Base-by-base conservation (phyloP, 2,113 vertebrate species). In the Amazona vittata region DNA sequence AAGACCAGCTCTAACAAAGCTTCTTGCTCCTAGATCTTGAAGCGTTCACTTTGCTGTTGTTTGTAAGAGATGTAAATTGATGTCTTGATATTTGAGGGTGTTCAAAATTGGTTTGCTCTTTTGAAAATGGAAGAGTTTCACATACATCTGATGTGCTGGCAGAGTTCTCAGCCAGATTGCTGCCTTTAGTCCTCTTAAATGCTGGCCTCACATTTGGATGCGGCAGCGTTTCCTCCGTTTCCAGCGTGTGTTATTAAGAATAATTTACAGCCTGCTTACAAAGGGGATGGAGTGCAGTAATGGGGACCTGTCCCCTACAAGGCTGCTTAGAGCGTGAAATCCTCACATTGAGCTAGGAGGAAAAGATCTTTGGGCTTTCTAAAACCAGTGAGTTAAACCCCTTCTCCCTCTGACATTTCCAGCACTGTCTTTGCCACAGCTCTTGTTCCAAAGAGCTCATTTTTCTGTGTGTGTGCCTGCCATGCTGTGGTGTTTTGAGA, bases 41-140 rank as follows among this genome's bases (percentile, higher is more conserved):
- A 52, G 17, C 50, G 3, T 44, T 91, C 57, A 0, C 85, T 73
- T 43, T 29, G 47, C 85, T 88, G 47, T 46, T 91, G 75, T 85
- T 90, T 86, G 59, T 35, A 7, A 49, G 67, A 44, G 63, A 83
- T 77, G 83, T 39, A 73, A 92, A 94, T 92, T 53, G 2, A 22
- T 24, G 52, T 44, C 83, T 71, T 62, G 44, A 2, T 47, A 0
- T 52, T 13, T 41, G 76, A 82, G 71, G 76, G 29, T 28, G 46
- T 65, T 90, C 63, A 77, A 41, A 92, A 93, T 90, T 15, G 83
- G 20, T 88, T 95, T 90, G 86, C 79, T 83, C 75, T 94, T 92
- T 90, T 8, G 53, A 31, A 77, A 77, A 92, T 13, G 71, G 47
- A 26, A 18, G 44, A n/a, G 67, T 2, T 12, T 59, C 90, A 15